Evolutionary conservation across 1,140 invertebrate genomes (phyloP).

Genomic region (Nautilus pompilius): DNA sequence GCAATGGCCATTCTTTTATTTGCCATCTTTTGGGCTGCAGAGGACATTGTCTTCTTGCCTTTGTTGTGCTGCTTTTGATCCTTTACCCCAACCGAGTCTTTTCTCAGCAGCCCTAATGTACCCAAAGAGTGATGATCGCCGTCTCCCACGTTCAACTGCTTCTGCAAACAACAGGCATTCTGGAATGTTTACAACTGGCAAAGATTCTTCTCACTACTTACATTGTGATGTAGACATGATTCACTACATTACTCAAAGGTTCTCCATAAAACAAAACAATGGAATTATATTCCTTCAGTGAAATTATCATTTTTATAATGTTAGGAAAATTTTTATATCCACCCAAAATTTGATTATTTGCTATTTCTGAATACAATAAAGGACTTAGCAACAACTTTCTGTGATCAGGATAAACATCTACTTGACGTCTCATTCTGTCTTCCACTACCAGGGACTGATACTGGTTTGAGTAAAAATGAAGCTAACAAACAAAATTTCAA

Average conservation of each 20-base stretch:
- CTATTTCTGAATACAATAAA: too few species aligned
- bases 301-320: not conserved
- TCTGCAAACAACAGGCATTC: not conserved
- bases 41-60: slow-evolving; percentile 32
- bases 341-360: too few species aligned
- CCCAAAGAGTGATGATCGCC: slow-evolving; percentile 32
- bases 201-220: not conserved
- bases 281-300: too few species aligned
- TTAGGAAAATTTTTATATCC: too few species aligned
- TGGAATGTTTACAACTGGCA: not conserved
- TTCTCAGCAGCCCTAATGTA: slow-evolving; percentile 37
- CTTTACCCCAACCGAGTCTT: slow-evolving; percentile 25
- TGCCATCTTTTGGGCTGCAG: slow-evolving; percentile 30
- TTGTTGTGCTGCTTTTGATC: slow-evolving; percentile 16
- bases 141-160: slow-evolving; percentile 7
- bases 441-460: too few species aligned
- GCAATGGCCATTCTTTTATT: slow-evolving; percentile 13
- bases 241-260: not conserved
- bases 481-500: too few species aligned
- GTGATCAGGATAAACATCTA: too few species aligned
- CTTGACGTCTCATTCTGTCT: too few species aligned
- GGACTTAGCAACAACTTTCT: too few species aligned
- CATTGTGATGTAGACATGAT: not conserved
- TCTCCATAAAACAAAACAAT: not conserved
- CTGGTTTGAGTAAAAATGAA: too few species aligned